Conservation (phyloP, 2,113 vertebrate species). For the Aldabrachelys gigantea region DNA sequence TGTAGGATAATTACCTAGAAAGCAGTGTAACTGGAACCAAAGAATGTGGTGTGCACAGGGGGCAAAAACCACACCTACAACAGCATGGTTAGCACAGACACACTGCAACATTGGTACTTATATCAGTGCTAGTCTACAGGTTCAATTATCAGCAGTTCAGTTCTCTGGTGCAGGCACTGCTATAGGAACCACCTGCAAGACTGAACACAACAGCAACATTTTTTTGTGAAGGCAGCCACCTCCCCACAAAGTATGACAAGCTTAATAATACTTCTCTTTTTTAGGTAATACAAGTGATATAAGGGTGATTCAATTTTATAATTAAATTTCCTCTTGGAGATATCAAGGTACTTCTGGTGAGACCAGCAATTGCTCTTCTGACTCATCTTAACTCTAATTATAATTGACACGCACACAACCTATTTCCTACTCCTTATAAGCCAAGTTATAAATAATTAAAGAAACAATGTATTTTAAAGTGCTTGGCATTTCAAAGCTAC, state of each 20-base stretch:
- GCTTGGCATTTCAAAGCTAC: background rate
- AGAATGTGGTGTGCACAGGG: rapidly evolving
- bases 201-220: background rate
- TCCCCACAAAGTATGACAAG: background rate
- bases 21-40: background rate
- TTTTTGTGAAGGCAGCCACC: background rate
- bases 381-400: conserved; percentile 38
- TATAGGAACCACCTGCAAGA: background rate
- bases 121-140: background rate
- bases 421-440: conserved; percentile 9
- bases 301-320: background rate
- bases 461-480: background rate
- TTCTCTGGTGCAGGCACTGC: background rate
- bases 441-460: conserved; percentile 45
- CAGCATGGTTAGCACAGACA: background rate
- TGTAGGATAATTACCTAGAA: background rate
- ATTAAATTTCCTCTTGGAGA: conserved; percentile 33
- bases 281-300: background rate
- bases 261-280: background rate
- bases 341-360: conserved; percentile 20
- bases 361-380: conserved; percentile 40
- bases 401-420: conserved; percentile 26
- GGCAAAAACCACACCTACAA: background rate
- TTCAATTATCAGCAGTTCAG: background rate
- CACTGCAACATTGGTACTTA: rapidly evolving